These are phyloP conservation scores for Scaptodrosophila lebanonensis DNA, from an alignment of 1,140 invertebrate genomes.

Conservation along the genomic window DNA sequence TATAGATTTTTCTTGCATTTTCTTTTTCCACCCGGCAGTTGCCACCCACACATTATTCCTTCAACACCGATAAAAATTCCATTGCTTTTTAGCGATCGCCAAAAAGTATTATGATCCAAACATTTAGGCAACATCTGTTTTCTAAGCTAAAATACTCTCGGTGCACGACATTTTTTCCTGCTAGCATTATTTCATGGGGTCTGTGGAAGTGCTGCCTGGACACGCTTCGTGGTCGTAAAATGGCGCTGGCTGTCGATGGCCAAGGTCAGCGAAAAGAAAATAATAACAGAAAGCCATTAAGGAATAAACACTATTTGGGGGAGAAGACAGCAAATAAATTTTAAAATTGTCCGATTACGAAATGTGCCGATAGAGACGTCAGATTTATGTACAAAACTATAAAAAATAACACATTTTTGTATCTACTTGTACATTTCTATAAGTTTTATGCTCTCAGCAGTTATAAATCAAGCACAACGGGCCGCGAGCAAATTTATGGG, in stretches of 20 bases:
- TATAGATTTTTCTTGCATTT: conserved; percentile 21
- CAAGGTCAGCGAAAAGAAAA: conserved; percentile 55
- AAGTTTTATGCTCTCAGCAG: too few relatives aligned
- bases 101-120: conserved; percentile 40
- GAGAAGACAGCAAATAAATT: conserved; percentile 17
- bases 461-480: conserved; percentile 58
- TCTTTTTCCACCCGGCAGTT: too few relatives aligned
- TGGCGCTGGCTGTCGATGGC: conserved; percentile 21
- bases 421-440: too few relatives aligned
- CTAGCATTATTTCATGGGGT: background rate
- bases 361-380: too few relatives aligned
- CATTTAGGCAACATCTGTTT: conserved; percentile 54
- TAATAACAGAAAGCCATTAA: too few relatives aligned
- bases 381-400: too few relatives aligned
- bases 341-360: conserved; percentile 7
- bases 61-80: conserved; percentile 27
- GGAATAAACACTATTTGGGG: too few relatives aligned
- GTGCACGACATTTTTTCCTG: conserved; percentile 52
- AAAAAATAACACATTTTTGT: too few relatives aligned
- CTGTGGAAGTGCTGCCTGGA: conserved; percentile 48
- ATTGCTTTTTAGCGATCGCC: conserved; percentile 29
- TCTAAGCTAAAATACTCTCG: conserved; percentile 22
- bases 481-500: background rate
- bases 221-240: too few relatives aligned
- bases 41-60: too few relatives aligned